Conservation (phyloP, 2,888 invertebrate genomes). For the Masnerella sp. region DNA sequence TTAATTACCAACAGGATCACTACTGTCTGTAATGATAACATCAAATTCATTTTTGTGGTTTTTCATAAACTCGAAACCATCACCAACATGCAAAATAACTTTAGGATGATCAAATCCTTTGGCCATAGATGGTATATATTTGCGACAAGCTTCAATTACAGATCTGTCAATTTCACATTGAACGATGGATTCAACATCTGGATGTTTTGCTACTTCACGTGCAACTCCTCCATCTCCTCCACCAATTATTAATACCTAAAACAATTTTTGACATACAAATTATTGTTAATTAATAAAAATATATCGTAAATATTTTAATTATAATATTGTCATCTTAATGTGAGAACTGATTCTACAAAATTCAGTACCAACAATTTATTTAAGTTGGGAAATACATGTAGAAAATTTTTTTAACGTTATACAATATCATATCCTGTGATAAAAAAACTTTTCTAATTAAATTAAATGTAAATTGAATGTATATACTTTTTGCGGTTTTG, state of each 20-base stretch:
- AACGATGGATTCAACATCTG: constrained; percentile 89
- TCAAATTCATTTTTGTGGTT: constrained; percentile 92
- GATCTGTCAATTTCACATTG: constrained; percentile 97
- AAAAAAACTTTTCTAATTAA: too few relatives aligned
- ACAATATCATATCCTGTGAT: too few relatives aligned
- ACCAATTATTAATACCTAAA: constrained; percentile 92
- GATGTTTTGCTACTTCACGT: constrained; percentile 96
- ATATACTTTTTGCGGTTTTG: constrained; percentile 91
- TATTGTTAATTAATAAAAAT: too few relatives aligned
- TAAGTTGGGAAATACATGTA: too few relatives aligned
- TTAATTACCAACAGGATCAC: constrained; percentile 96
- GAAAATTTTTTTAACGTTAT: too few relatives aligned
- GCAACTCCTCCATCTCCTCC: constrained; percentile 99
- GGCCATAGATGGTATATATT: constrained; percentile 94
- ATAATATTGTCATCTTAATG: too few relatives aligned
- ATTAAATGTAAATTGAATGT: too few relatives aligned
- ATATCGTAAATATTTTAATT: too few relatives aligned
- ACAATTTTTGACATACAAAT: too few relatives aligned
- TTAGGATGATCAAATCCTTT: constrained; percentile 91
- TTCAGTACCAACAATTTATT: too few relatives aligned
- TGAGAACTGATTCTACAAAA: too few relatives aligned
- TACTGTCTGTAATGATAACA: constrained; percentile 98
- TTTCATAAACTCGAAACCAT: constrained; percentile 97
- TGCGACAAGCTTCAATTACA: constrained; percentile 93
- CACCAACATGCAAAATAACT: constrained; percentile 89